Base-by-base conservation (phyloP, 2,888 invertebrate genomes). In the Hypomecis punctinalis region DNA sequence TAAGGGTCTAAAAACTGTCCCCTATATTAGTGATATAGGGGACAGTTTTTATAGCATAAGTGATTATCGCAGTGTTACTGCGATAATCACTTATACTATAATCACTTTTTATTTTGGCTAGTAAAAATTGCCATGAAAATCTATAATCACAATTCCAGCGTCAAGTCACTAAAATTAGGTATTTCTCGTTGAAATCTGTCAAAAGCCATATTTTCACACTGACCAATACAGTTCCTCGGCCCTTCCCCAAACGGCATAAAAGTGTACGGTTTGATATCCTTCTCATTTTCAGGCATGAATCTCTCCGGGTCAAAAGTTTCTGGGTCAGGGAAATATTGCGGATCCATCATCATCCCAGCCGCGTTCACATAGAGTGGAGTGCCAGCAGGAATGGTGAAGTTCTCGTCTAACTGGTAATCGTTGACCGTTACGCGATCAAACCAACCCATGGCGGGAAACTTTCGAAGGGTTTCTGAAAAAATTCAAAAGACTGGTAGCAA, bases 191-290 rank as follows among this genome's bases (percentile, higher is more conserved):
- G 51, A 10, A 6, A 36, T 23, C 23, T 23, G 23, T 23, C 23
- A 23, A 23, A 2, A 23, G 3, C 23, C 23, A 23, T 23, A 23
- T 23, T 23, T 23, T 23, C 1, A 23, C 11, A 13, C 52, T 23
- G 69, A 87, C 94, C 95, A 60, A 95, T 93, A 71, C 95, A 95
- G 75, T 84, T 93, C 58, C 95, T 89, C 0, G 94, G 95, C 8
- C 95, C 95, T 10, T 89, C 72, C 0, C 95, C 94, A 69, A 94
- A 94, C 0, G 94, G 94, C 63, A 93, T 62, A 54, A 88, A 94
- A 0, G 79, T 77, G 11, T 78, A 83, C 0, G 82, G 81, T 2
- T 67, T 55, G 33, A 85, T 75, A 10, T 88, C 86, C 0, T 79
- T 76, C 69, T 92, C 93, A 70, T 94, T 94, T 71, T 94, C 94